phyloP scores from a whole-genome alignment of 2,113 vertebrate genomes.

The Triplophysa tibetana region DNA sequence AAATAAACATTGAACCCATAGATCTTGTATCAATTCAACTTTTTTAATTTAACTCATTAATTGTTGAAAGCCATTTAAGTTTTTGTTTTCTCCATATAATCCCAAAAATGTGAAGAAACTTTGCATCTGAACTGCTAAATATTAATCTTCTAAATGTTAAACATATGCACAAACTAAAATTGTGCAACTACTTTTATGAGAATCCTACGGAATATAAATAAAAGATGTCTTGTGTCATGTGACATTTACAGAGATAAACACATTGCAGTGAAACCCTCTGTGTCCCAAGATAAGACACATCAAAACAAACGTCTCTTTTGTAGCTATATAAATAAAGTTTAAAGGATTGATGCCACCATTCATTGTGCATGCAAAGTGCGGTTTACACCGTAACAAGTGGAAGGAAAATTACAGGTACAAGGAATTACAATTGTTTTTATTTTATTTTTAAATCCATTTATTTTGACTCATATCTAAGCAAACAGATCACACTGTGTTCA shows the following conservation, averaged over 20 bases:
- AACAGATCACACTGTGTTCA: background rate
- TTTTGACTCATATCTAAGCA: background rate
- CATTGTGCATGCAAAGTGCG: background rate
- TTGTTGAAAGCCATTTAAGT: background rate
- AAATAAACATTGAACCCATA: conserved; percentile 2
- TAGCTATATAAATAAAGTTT: conserved; percentile 39
- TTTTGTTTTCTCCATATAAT: background rate
- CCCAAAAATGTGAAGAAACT: no score
- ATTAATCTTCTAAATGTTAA: no score
- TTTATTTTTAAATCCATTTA: no score
- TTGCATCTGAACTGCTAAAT: no score
- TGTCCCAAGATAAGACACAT: conserved; percentile 64
- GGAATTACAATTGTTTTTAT: no score
- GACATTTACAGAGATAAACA: conserved; percentile 36
- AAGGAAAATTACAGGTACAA: background rate
- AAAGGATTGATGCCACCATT: conserved; percentile 18
- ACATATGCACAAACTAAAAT: no score
- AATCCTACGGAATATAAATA: no score
- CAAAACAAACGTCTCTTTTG: conserved; percentile 37
- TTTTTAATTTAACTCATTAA: background rate
- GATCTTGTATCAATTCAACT: background rate
- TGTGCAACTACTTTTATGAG: background rate
- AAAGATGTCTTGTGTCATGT: background rate
- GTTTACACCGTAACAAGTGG: background rate
- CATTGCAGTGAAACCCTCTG: conserved; percentile 63